Conservation (phyloP, 2,888 invertebrate genomes). For the Cordilura impudica region DNA sequence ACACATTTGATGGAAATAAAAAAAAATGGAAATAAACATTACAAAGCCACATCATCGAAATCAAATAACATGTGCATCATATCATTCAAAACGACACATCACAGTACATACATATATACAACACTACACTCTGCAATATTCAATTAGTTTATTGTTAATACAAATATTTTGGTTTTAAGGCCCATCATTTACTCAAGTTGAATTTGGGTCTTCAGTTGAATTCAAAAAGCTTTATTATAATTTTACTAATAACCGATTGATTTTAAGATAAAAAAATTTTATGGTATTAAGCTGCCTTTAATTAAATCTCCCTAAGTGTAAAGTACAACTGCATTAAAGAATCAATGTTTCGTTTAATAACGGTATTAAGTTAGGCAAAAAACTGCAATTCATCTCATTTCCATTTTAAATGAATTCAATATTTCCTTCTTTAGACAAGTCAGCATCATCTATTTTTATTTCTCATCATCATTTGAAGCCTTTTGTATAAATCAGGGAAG, state of each 20-base stretch:
- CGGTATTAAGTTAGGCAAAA: neutral
- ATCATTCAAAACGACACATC: conserved; percentile 31
- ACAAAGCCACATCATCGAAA: neutral
- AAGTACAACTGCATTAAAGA: neutral
- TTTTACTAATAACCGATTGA: no score
- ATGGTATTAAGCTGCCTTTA: neutral
- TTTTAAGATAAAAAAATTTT: no score
- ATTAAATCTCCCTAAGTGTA: neutral
- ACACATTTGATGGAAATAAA: conserved; percentile 30
- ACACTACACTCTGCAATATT: neutral
- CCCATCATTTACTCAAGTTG: no score
- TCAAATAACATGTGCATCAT: neutral
- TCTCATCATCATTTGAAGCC: neutral
- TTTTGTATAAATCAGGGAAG: neutral
- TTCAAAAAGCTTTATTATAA: no score
- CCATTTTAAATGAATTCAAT: conserved; percentile 57
- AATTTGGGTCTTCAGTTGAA: no score
- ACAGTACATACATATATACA: no score
- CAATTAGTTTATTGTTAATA: no score
- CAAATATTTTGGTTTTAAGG: no score
- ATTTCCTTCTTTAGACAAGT: conserved; percentile 9
- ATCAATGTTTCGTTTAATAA: conserved; percentile 37
- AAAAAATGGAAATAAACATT: conserved; percentile 5
- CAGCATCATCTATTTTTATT: neutral
- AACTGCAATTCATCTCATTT: conserved; percentile 57